phyloP scores from a whole-genome alignment of 1,140 invertebrate species.

The Galleria mellonella region DNA sequence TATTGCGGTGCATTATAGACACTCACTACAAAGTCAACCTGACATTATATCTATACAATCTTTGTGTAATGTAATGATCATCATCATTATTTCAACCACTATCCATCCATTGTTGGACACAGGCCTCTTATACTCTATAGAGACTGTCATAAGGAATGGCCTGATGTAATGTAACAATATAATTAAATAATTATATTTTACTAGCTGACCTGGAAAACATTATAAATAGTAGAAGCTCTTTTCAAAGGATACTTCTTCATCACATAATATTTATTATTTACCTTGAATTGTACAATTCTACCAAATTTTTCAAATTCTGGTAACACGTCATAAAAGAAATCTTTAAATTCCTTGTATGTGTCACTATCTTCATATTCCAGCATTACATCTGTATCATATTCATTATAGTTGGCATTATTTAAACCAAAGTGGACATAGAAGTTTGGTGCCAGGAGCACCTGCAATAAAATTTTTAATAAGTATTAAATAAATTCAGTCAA shows the following conservation, averaged over 20 bases:
- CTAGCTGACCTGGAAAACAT: too few species aligned
- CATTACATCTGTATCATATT: constrained; percentile 87
- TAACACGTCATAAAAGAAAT: constrained; percentile 91
- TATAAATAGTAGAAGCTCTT: too few species aligned
- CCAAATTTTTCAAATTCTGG: constrained; percentile 89
- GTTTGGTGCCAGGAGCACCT: constrained; percentile 84
- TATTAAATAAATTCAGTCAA: not conserved
- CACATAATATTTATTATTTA: constrained; percentile 22
- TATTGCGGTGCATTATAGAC: too few species aligned
- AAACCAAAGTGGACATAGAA: constrained; percentile 91
- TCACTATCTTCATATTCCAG: constrained; percentile 91
- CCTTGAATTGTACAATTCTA: constrained; percentile 84
- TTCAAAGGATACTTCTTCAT: constrained; percentile 39
- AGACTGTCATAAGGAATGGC: too few species aligned
- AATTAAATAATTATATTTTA: too few species aligned
- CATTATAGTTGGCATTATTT: constrained; percentile 80
- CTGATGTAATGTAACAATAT: too few species aligned
- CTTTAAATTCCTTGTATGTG: constrained; percentile 86
- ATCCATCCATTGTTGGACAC: too few species aligned
- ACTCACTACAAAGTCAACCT: too few species aligned
- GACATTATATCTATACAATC: too few species aligned
- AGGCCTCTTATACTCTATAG: too few species aligned
- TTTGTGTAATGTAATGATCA: too few species aligned
- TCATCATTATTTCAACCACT: too few species aligned
- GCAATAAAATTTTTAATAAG: constrained; percentile 18